These are phyloP conservation scores for Pipistrellus kuhlii DNA, from an alignment of 2,797 vertebrate genomes.

Conservation along the genomic window DNA sequence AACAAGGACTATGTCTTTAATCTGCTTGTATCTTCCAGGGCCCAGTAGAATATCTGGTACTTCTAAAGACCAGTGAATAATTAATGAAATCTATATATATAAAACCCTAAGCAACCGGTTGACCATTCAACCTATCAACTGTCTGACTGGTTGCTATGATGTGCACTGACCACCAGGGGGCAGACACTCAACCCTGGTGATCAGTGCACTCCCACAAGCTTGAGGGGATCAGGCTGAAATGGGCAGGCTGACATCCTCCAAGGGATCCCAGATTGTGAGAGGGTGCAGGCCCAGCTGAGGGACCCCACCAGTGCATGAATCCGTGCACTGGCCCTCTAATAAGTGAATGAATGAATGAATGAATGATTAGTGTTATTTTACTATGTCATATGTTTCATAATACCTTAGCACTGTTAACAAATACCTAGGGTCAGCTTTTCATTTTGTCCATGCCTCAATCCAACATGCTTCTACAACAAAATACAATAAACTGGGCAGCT, in stretches of 20 bases:
- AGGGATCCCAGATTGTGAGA: too few relatives aligned
- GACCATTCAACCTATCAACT: rapidly evolving
- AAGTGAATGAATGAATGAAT: background rate
- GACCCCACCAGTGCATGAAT: too few relatives aligned
- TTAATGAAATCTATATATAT: background rate
- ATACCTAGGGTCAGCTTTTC: background rate
- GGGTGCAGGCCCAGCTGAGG: too few relatives aligned
- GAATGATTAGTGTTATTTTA: background rate
- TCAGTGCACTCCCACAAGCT: too few relatives aligned
- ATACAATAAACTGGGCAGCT: background rate
- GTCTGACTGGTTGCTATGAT: too few relatives aligned
- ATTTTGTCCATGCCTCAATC: background rate
- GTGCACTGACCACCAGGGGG: too few relatives aligned
- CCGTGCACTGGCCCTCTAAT: too few relatives aligned
- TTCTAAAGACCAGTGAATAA: background rate
- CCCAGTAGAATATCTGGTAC: background rate
- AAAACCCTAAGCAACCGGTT: too few relatives aligned
- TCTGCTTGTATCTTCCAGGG: conserved; percentile 1
- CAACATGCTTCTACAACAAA: background rate
- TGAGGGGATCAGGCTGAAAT: too few relatives aligned
- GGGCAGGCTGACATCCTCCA: too few relatives aligned
- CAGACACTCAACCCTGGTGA: too few relatives aligned
- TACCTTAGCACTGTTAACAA: background rate
- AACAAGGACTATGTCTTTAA: background rate
- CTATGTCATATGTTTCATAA: background rate